phyloP scores from a whole-genome alignment of 1,140 invertebrate genomes.

The Heliothis subflexa region DNA sequence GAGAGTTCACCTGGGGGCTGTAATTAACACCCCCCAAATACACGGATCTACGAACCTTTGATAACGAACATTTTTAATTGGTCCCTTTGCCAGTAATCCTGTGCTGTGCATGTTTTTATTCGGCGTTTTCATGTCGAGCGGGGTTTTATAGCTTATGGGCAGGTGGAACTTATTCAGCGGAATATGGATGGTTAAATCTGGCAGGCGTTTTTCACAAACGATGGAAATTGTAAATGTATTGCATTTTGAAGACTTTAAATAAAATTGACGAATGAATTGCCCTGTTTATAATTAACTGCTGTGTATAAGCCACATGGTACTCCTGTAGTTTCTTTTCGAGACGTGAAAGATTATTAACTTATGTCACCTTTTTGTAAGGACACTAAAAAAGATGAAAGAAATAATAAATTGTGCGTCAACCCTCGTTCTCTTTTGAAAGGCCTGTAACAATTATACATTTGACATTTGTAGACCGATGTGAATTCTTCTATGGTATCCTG shows the following conservation, averaged over 20 bases:
- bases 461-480: too few species aligned
- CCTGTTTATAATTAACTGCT: too few species aligned
- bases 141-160: not conserved
- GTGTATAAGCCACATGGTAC: too few species aligned
- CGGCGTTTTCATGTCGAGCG: not conserved
- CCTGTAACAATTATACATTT: too few species aligned
- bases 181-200: not conserved
- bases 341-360: too few species aligned
- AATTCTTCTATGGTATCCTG: too few species aligned
- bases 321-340: too few species aligned
- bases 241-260: not conserved
- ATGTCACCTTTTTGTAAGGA: too few species aligned
- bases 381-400: too few species aligned
- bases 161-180: not conserved
- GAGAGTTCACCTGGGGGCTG: constrained; percentile 12
- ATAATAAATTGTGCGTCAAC: too few species aligned
- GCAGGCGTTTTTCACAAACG: not conserved
- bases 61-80: constrained; percentile 42
- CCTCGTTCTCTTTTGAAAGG: too few species aligned
- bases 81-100: constrained; percentile 4
- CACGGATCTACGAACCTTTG: constrained; percentile 9
- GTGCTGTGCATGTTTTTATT: constrained; percentile 11
- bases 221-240: not conserved
- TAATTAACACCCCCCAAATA: constrained; percentile 9
- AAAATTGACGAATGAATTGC: too few species aligned